Evolutionary conservation across 2,888 invertebrate species (phyloP), one percentile per base, ranked within the genome.

Genomic region (Eupithecia centaureata): DNA sequence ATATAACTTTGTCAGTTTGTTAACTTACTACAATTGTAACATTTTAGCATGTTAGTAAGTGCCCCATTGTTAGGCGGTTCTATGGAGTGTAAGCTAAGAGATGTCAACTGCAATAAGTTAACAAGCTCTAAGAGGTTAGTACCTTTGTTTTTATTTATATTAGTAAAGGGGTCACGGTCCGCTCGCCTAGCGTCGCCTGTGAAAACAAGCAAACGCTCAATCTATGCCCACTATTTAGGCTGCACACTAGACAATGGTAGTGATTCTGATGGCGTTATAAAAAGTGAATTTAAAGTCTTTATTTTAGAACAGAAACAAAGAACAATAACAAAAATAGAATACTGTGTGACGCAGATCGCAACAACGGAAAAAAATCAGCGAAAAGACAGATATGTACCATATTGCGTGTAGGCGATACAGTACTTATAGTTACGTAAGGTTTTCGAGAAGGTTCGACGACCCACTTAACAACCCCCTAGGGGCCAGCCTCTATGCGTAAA

Each of bases 101-200:
- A 72, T 67, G 72, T 75, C 76, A 82, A 80, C 76, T 86, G 91
- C 85, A 89, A 84, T 90, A 92, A 92, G 91, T 92, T 89, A 91
- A 91, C 90, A 90, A 86, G 79, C 82, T 74, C 83, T 80, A 80
- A 77, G 80, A 77, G 81, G 86, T 92, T 92, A 92, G 92, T 92
- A 92, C 92, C 92, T 92, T 91, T 82, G 80, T 84, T 86, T 82
- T 84, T 86, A 88, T 82, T 84, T 87, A 87, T 88, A 90, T 83
- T 86, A 88, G 87, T 88, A 86, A n/a, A 88, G 85, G 80, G 83
- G 77, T 81, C 85, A 79, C 83, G 82, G 80, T 80, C 79, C 84
- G 79, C 78, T 83, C 81, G 83, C 79, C 83, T 93, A 93, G 85
- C 92, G 92, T 92, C 92, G 92, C 86, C 92, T 93, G 92, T 84